These are phyloP conservation scores for Epirrhoe alternata DNA, from an alignment of 2,888 invertebrate species.

Conservation along the genomic window DNA sequence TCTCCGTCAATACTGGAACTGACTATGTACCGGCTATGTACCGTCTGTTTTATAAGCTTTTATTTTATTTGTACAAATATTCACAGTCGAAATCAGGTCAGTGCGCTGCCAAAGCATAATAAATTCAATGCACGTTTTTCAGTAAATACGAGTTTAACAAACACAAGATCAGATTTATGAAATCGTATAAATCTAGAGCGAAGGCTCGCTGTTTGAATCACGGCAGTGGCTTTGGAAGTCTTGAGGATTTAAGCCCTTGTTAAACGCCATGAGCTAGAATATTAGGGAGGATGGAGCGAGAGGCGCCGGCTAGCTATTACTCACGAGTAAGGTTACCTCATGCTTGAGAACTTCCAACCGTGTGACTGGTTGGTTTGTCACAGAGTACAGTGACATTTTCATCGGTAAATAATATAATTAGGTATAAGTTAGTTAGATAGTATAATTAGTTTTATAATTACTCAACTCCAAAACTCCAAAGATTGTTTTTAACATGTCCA, in stretches of 20 bases:
- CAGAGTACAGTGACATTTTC: constrained; percentile 4
- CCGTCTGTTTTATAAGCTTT: constrained; percentile 40
- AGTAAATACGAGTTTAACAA: constrained; percentile 16
- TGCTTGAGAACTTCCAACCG: constrained; percentile 31
- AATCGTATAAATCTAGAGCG: constrained; percentile 6
- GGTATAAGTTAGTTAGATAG: no score
- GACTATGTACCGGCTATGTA: constrained; percentile 22
- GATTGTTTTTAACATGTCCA: no score
- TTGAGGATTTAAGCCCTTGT: constrained; percentile 27
- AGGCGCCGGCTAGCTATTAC: constrained; percentile 34
- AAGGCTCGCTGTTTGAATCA: constrained; percentile 14
- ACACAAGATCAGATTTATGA: constrained; percentile 19
- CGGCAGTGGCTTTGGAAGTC: constrained; percentile 21
- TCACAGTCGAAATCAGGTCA: constrained; percentile 30
- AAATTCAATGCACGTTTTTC: constrained; percentile 26
- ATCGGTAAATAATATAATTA: neutral
- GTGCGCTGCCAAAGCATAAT: constrained; percentile 25
- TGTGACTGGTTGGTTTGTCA: constrained; percentile 22
- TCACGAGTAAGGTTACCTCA: constrained; percentile 35
- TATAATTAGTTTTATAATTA: no score
- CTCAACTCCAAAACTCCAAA: no score
- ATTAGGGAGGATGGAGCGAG: constrained; percentile 36
- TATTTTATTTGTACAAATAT: constrained; percentile 36
- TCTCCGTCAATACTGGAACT: constrained; percentile 52
- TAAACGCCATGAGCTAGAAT: constrained; percentile 32